Base-by-base conservation (phyloP, 2,113 vertebrate species). In the Anoura caudifer region DNA sequence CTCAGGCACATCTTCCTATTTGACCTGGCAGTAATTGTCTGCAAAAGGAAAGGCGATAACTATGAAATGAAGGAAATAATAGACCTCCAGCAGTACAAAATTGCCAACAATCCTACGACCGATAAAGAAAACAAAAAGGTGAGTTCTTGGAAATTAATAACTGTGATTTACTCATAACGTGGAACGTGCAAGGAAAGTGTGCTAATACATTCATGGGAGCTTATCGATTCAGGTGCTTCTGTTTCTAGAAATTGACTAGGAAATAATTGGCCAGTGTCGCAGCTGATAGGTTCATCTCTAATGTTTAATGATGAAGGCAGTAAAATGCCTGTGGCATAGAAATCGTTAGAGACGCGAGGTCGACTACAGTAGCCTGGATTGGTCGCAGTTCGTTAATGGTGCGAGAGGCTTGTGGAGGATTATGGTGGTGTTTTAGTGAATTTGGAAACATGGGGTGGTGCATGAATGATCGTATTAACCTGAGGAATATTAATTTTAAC, bases 51-150 rank as follows among this genome's bases (percentile, higher is more conserved):
- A 96, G 99, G 99, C 24, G 99, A 99, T 97, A 99, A 99, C 98
- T 99, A 99, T 17, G 99, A 99, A 98, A 99, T 99, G 99, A 99
- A 99, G 95, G 99, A 99, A 94, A 99, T 99, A 94, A 99, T 99
- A 86, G 99, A 99, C 98, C 99, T 99, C 95, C 99, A 99, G 96
- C 99, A 99, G 96, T 99, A 99, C 98, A 99, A 99, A 98, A 99
- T 99, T 98, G 99, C 99, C 67, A 99, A 99, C 98, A 99, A 99
- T 92, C 99, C 99, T 54, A 99, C 99, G 17, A 99, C 99, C 1
- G 99, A 99, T 97, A 99, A 99, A 97, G 99, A 99, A 97, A 99
- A 99, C 95, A 99, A 99, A 97, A 99, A 99, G 99, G 99, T 99
- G 97, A 98, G 19, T 84, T 61, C 43, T 75, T 61, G 28, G 26